Evolutionary conservation across 2,113 vertebrate genomes (phyloP).

Genomic region (Marmota flaviventris): DNA sequence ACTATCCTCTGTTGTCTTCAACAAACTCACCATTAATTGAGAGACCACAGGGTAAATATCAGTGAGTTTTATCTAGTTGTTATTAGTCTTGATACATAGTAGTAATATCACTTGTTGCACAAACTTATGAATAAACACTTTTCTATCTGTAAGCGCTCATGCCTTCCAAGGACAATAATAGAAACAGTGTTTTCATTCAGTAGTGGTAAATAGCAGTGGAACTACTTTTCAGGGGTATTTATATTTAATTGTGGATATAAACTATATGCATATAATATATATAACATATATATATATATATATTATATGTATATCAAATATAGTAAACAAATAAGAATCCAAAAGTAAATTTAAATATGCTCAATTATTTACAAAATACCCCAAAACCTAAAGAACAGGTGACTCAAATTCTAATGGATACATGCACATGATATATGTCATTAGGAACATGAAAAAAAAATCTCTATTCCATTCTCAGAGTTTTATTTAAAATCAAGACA

Average conservation of each 20-base stretch:
- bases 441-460: not conserved
- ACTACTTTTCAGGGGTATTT: not conserved
- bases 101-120: slow-evolving; percentile 43
- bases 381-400: not conserved
- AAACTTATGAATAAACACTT: slow-evolving; percentile 19
- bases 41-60: not conserved
- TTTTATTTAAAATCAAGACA: slow-evolving; percentile 15
- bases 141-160: not conserved
- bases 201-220: not conserved
- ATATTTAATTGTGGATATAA: not conserved
- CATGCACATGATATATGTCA: not conserved
- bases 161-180: not conserved
- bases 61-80: slow-evolving; percentile 27
- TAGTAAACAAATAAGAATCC: not conserved
- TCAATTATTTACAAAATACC: not conserved
- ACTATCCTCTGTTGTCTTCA: not conserved
- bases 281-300: not conserved
- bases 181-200: not conserved
- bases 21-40: not conserved
- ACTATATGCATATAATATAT: not conserved
- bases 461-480: not conserved
- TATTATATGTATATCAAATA: not conserved
- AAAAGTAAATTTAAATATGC: not conserved
- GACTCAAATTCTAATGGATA: not conserved
- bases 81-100: not conserved